phyloP scores from a whole-genome alignment of 2,888 invertebrate species.

The Drosophila demipolita region DNA sequence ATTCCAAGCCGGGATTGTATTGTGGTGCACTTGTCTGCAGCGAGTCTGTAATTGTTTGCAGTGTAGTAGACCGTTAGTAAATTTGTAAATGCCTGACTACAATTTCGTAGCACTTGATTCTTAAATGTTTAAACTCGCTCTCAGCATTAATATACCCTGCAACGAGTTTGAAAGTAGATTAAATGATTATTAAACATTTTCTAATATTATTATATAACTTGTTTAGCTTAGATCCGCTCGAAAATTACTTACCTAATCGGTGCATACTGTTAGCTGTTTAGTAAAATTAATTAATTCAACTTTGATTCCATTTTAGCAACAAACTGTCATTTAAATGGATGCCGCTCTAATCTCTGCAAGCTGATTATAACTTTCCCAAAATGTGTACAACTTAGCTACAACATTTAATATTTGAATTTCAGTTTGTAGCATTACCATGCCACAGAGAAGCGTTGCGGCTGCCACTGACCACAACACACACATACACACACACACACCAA shows the following conservation, averaged over 20 bases:
- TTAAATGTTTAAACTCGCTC: not conserved
- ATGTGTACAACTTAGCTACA: not conserved
- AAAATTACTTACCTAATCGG: not conserved
- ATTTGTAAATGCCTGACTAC: conserved; percentile 51
- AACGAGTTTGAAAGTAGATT: not conserved
- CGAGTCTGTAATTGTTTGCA: not conserved
- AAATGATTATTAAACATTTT: not conserved
- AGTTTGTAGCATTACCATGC: conserved; percentile 25
- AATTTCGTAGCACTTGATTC: not conserved
- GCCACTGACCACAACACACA: conserved; percentile 31
- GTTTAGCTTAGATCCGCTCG: not conserved
- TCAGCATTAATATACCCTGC: not conserved
- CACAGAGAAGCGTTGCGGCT: conserved; percentile 26
- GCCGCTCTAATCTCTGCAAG: conserved; percentile 32
- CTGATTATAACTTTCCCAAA: conserved; percentile 44
- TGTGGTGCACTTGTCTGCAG: not conserved
- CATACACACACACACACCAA: not conserved
- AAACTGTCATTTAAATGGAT: conserved; percentile 16
- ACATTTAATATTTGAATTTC: conserved; percentile 43
- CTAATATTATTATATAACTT: not conserved
- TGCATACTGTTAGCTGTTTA: not conserved
- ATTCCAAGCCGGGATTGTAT: conserved; percentile 6
- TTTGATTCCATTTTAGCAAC: conserved; percentile 20
- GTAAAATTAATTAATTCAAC: not conserved
- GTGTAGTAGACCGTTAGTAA: conserved; percentile 27